Base-by-base conservation (phyloP, 2,888 invertebrate species). In the Flabesymbios commensalis region DNA sequence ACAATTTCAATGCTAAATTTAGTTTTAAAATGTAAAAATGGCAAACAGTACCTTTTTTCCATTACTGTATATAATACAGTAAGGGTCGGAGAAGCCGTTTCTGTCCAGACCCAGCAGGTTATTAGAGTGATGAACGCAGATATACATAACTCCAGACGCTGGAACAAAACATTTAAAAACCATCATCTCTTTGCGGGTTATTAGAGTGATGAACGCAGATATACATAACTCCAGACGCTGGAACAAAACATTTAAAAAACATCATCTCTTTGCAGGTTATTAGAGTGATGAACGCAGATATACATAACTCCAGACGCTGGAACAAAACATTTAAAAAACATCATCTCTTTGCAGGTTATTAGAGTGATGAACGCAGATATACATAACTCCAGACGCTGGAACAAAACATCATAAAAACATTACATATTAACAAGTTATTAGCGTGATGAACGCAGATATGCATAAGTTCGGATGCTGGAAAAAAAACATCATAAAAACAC, bases 41-140 rank as follows among this genome's bases (percentile, higher is more conserved):
- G n/a, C n/a, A n/a, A n/a, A n/a, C n/a, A n/a, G n/a, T n/a, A 86
- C 86, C 83, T 86, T 85, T 65, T 83, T 81, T 31, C 85, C 82
- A 71, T 85, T 85, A 72, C 82, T 84, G 76, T 86, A 86, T n/a
- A 86, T 73, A 64, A 86, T 82, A 72, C 86, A 86, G 69, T 86
- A 86, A 1, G 86, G 86, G 75, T 86, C 86, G 3, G 80, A 80
- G 14, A 74, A 73, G 19, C 85, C 86, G 2, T 78, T 76, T 49
- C 75, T 75, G 65, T 86, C 85, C 57, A 80, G 78, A 2, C 76
- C 76, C 7, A 78, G 73, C 22, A 86, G 80, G 70, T 84, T 84
- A 49, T 80, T 80, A n/a, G 86, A 86, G 45, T 84, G 82, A 74
- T 86, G 86, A 58, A 86, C 80, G 69, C 84, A 83, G 17, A 86